Percentiles rank a stretch among this genome's conserved stretches.
These are phyloP conservation scores for Parauchenoglanis punctatus DNA, from an alignment of 2,797 vertebrate genomes.

Conservation along the genomic window DNA sequence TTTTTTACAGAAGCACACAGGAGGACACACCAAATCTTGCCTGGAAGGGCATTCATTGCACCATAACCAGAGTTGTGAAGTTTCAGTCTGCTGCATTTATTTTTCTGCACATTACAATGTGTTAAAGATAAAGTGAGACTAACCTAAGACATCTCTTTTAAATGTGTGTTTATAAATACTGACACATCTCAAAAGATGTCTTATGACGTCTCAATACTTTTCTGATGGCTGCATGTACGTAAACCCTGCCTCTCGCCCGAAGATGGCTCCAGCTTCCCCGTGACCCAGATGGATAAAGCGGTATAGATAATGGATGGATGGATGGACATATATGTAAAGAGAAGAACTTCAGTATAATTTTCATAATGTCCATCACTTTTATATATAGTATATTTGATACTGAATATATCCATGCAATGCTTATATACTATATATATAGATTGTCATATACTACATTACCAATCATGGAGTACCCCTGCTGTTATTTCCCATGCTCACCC, in stretches of 20 bases:
- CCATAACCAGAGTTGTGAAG: background rate
- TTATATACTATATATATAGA: background rate
- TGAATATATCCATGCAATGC: background rate
- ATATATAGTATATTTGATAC: background rate
- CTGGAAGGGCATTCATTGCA: background rate
- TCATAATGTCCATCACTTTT: background rate
- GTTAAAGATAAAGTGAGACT: background rate
- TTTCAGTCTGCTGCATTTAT: background rate
- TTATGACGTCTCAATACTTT: background rate
- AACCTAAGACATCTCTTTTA: background rate
- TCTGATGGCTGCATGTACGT: background rate
- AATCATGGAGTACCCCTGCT: background rate
- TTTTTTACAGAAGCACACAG: conserved; percentile 1
- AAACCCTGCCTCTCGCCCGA: no score
- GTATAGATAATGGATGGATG: no score
- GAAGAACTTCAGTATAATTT: background rate
- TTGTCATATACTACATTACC: background rate
- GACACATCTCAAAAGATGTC: background rate
- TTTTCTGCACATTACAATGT: background rate
- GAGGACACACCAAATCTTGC: background rate
- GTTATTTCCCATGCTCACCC: background rate
- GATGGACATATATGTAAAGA: background rate
- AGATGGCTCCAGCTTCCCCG: no score
- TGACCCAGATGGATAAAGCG: no score
- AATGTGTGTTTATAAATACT: background rate